A percentile compares a stretch with the other conserved stretches of the same genome.
Evolutionary conservation across 2,113 vertebrate genomes (phyloP).

Genomic region (Charina bottae): DNA sequence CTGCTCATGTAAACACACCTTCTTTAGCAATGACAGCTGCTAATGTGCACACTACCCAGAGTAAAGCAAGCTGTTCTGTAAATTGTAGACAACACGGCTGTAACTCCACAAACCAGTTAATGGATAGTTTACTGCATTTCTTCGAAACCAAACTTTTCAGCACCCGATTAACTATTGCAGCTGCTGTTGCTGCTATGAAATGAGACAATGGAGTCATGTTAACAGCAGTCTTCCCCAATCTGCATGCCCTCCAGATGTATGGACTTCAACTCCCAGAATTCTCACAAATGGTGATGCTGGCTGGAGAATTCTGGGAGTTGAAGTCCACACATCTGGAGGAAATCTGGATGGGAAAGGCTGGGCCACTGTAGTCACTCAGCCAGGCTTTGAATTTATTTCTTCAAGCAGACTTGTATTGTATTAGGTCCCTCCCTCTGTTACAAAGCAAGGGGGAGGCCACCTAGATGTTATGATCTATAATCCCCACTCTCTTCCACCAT

Average conservation of each 20-base stretch:
- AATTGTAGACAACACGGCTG: neutral
- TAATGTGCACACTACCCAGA: conserved; percentile 9
- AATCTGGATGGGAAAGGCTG: neutral
- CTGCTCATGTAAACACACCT: conserved; percentile 1
- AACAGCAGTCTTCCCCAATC: neutral
- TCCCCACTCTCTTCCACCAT: neutral
- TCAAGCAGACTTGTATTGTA: neutral
- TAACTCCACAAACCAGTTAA: neutral
- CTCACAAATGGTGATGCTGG: neutral
- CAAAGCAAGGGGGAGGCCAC: neutral
- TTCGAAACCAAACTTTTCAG: neutral
- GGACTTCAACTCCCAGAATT: neutral
- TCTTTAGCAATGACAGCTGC: neutral
- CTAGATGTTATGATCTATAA: neutral
- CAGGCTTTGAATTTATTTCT: neutral
- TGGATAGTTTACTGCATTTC: neutral
- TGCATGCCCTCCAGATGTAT: neutral
- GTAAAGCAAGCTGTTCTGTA: neutral
- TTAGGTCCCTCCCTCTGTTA: neutral
- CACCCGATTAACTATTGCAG: neutral
- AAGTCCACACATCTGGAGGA: neutral
- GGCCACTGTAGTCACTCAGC: neutral
- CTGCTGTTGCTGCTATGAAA: neutral
- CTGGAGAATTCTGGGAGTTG: neutral
- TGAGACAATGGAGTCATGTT: neutral